Evolutionary conservation across 2,113 vertebrate genomes (phyloP), one percentile per base, ranked within the genome.

Genomic region (Cichladusa arquata): DNA sequence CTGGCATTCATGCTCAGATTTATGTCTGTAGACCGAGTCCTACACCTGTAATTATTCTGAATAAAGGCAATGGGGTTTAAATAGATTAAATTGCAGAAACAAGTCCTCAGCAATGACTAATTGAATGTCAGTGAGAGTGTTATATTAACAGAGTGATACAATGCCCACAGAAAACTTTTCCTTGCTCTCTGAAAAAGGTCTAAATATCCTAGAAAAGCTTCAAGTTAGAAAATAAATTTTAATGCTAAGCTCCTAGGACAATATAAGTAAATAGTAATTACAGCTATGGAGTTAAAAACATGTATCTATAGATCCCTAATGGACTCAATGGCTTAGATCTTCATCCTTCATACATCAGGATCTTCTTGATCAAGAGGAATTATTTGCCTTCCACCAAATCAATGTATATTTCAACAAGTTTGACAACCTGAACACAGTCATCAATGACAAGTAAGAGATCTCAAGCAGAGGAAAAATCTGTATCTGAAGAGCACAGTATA

Each of bases 31-130:
- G 29, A 67, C 24, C 12, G 4, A 48, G 22, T 47, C 48, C 72
- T 92, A 89, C 18, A 89, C 61, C 62, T 89, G 81, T 64, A 80
- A 94, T 84, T 88, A 88, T 31, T 93, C 48, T 88, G 82, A 95
- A 81, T 56, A 88, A 90, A 96, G 48, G n/a, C 48, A 93, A 36
- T 33, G 40, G 24, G 42, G 24, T 82, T 91, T 88, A 90, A 93
- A 81, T 19, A 92, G 82, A 92, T 94, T 70, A 81, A 86, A 67
- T 88, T 88, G 47, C 92, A 94, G 67, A 38, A 93, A 77, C 44
- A 74, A 23, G 38, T 86, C 64, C 44, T 94, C 33, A 83, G 71
- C 69, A 92, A 84, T 26, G n/a, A 90, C n/a, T 92, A 94, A 91
- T 1, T 92, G 53, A 92, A 92, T 20, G 31, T 69, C 31, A 81